Base-by-base conservation (phyloP, 2,797 vertebrate genomes). In the Pseudochromis fuscus region DNA sequence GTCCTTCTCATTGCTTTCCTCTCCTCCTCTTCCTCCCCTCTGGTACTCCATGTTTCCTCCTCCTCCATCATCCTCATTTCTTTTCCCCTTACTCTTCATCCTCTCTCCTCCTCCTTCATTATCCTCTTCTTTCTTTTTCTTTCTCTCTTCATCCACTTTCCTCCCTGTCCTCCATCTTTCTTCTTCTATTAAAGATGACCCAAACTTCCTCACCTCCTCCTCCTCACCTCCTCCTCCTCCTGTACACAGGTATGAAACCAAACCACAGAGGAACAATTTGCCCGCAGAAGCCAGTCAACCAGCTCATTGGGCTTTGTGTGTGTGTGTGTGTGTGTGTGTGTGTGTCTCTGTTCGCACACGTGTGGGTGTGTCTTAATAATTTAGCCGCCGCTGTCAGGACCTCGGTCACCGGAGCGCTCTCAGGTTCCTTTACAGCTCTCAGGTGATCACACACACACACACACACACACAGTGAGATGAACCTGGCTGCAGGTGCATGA, bases 281-380 rank as follows among this genome's bases (percentile, higher is more conserved):
- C 53, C 58, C 38, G 55, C 40, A 67, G 42, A 27, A 59, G 44
- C 72, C 46, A 27, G 46, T 59, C 65, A 50, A 53, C 31, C 60
- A 33, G 48, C 61, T 76, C 67, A 55, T 75, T 68, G 79, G 61
- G 31, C 62, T 50, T 45, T 68, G 65, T 70, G 51, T 65, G 44
- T 68, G 57, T 55, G 60, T 51, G 60, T 53, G 46, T 65, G 76
- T 58, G 67, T 38, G 67, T 68, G 79, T 65, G 76, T 77, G 42
- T 73, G n/a, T n/a, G n/a, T 65, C 18, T 48, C 23, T 70, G 60
- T 52, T 55, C 58, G 75, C 51, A 63, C 57, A 50, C 68, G 76
- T 58, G 67, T 38, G 67, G 71, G 79, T 65, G 76, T 77, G 42
- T 73, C 59, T 89, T 71, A 88, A 90, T 90, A 83, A 89, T 88